Conservation (phyloP, 2,113 vertebrate species). For the Athene noctua region DNA sequence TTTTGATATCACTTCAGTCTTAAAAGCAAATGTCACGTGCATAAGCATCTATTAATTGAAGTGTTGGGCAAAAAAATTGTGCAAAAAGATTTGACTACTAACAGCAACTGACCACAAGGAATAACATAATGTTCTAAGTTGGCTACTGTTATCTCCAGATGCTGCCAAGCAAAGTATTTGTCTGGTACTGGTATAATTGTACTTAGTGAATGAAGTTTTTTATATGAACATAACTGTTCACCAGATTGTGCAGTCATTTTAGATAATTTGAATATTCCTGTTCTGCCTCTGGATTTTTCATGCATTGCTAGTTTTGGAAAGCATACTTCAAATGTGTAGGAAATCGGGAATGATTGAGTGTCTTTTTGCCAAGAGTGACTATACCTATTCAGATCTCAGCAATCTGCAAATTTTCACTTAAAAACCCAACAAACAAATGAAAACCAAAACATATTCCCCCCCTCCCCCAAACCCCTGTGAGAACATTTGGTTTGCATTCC, state of each 20-base stretch:
- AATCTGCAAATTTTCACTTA: not conserved
- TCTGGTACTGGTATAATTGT: not conserved
- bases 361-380: not conserved
- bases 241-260: not conserved
- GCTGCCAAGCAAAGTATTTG: not conserved
- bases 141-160: not conserved
- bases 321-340: not conserved
- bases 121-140: not conserved
- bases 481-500: not conserved
- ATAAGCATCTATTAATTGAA: not conserved
- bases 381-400: not conserved
- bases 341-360: not conserved
- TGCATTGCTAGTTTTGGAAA: not conserved
- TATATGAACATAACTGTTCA: not conserved
- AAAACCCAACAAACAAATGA: not conserved
- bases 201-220: not conserved
- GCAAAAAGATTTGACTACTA: not conserved
- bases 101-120: not conserved
- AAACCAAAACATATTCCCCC: too few species aligned
- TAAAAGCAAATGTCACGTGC: not conserved
- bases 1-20: not conserved
- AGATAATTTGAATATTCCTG: not conserved
- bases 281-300: not conserved
- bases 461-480: rapidly evolving
- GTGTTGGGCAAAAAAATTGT: not conserved